Conservation (phyloP, 2,888 invertebrate species). For the Leptinotarsa juncta region DNA sequence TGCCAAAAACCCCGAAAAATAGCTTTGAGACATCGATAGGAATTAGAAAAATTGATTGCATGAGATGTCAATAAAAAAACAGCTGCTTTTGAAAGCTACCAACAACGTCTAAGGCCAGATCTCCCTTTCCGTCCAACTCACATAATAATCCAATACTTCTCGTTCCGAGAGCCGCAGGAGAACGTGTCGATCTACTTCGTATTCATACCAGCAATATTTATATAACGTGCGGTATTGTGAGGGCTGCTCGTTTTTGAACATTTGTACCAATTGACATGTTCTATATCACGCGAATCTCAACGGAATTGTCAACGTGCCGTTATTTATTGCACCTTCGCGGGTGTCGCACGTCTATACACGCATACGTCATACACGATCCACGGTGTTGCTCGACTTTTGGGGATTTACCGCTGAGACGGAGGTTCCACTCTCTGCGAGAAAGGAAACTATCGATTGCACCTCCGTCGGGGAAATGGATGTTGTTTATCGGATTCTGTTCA, state of each 20-base stretch:
- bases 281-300: conserved; percentile 62
- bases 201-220: conserved; percentile 50
- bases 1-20: too few relatives aligned
- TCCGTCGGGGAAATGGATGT: neutral
- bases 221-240: conserved; percentile 42
- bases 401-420: neutral
- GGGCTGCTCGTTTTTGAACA: conserved; percentile 34
- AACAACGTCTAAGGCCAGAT: too few relatives aligned
- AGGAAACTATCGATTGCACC: neutral
- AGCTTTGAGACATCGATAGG: too few relatives aligned
- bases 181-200: conserved; percentile 41
- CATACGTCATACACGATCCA: conserved; percentile 44
- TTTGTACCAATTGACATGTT: conserved; percentile 62
- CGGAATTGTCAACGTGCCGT: conserved; percentile 59
- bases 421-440: neutral
- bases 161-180: neutral
- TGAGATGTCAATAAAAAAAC: too few relatives aligned
- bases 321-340: conserved; percentile 60
- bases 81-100: too few relatives aligned
- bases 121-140: too few relatives aligned
- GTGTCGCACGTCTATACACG: conserved; percentile 53
- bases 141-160: too few relatives aligned
- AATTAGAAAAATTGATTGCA: too few relatives aligned
- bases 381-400: conserved; percentile 20
- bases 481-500: neutral